phyloP scores from a whole-genome alignment of 2,113 vertebrate species.

The Elanus axillaris region DNA sequence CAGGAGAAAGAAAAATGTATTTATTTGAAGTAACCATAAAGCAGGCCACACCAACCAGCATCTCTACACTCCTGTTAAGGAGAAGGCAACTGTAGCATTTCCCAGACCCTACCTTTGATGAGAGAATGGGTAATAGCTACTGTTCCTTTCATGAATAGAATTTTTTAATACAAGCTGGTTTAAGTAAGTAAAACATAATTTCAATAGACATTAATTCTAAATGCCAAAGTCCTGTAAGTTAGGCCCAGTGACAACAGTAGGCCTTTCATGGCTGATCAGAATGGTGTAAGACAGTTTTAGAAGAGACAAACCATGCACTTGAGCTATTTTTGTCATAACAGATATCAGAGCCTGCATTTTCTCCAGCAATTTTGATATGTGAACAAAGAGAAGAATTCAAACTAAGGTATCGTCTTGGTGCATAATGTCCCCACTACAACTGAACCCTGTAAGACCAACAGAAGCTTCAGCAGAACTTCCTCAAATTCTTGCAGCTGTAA shows the following conservation, averaged over 20 bases:
- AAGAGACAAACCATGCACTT: not conserved
- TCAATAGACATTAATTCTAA: not conserved
- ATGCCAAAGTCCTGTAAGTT: not conserved
- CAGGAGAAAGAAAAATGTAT: not conserved
- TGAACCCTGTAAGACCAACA: not conserved
- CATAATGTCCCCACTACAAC: accelerated
- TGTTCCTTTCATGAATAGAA: not conserved
- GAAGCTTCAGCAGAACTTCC: not conserved
- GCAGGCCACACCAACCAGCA: not conserved
- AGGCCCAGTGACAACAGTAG: not conserved
- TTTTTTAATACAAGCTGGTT: not conserved
- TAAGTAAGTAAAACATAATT: not conserved
- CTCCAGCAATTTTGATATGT: not conserved
- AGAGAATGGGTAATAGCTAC: not conserved
- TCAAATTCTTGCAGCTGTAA: not conserved
- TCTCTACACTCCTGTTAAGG: not conserved
- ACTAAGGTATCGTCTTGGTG: not conserved
- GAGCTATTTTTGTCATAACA: not conserved
- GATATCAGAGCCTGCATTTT: not conserved
- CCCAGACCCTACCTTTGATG: not conserved
- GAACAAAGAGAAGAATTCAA: not conserved
- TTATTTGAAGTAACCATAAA: not conserved
- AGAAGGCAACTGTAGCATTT: not conserved
- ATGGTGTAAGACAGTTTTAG: not conserved
- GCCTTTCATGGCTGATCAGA: not conserved